Base-by-base conservation (phyloP, 2,113 vertebrate genomes). In the Nycticorax nycticorax region DNA sequence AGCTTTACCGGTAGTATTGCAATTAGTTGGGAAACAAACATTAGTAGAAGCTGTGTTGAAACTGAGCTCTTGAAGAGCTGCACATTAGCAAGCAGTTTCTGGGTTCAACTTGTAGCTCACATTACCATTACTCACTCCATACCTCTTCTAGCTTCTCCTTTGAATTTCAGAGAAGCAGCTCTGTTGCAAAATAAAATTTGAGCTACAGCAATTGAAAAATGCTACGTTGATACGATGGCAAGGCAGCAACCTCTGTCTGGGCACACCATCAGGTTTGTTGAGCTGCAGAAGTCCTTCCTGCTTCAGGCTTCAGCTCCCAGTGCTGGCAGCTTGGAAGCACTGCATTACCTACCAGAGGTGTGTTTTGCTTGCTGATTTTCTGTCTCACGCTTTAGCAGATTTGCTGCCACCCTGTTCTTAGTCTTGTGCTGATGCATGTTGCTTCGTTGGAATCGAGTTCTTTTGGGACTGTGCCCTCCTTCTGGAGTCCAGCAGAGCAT, bases 301-400 rank as follows among this genome's bases (percentile, higher is more conserved):
- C 57, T 62, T 32, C 17, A 1, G 50, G 27, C 32, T 30, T 39
- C 64, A 66, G 57, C 71, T 76, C 50, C 63, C 43, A 43, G 41
- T 43, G 18, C 76, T 19, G 45, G 62, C 75, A 60, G 55, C 30
- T 14, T 5, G 24, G 18, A 50, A 48, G 35, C 2, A 3, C 32
- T 26, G 30, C 0, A 4, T 35, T 35, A 17, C 6, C 43, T 39
- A 5, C 52, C 22, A 13, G 43, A 6, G 43, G 26, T 2, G 3
- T 18, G 41, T 41, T 52, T 33, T 79, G 37, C 47, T 19, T 43
- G 35, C 43, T 45, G 3, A 67, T 23, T 32, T n/a, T 55, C 28
- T 21, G 39, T 62, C 47, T 62, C 10, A 0, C 22, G 3, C 53
- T 55, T 10, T 0, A 21, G 60, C 41, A 16, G 68, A 30, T 50